phyloP scores from a whole-genome alignment of 2,888 invertebrate species.

The Podabrus alpinus region DNA sequence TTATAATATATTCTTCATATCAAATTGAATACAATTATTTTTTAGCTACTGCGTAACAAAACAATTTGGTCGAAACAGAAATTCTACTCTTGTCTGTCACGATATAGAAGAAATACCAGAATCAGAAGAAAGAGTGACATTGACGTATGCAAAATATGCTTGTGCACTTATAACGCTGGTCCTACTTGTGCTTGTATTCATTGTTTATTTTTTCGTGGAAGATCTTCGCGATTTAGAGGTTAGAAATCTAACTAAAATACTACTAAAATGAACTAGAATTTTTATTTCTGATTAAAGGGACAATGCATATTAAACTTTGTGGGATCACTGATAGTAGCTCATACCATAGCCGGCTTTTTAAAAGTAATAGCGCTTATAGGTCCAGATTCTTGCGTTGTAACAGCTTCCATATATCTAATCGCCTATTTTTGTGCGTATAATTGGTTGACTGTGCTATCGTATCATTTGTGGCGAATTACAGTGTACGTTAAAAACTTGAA shows the following conservation, averaged over 20 bases:
- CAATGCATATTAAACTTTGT: constrained; percentile 67
- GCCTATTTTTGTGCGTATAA: constrained; percentile 72
- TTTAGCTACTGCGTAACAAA: constrained; percentile 5
- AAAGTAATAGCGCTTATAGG: constrained; percentile 57
- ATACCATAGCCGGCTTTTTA: constrained; percentile 61
- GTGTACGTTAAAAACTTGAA: constrained; percentile 63
- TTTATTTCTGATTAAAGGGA: constrained; percentile 59
- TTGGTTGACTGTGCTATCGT: constrained; percentile 71
- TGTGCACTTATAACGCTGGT: constrained; percentile 40
- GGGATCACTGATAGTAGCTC: constrained; percentile 63
- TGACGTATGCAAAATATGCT: constrained; percentile 16
- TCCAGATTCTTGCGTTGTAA: constrained; percentile 56
- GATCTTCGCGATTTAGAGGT: constrained; percentile 58
- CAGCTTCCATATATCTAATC: constrained; percentile 50
- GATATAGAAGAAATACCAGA: background rate
- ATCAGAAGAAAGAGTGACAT: background rate
- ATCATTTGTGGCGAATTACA: constrained; percentile 68
- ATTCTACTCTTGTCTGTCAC: background rate
- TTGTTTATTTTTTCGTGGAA: constrained; percentile 61
- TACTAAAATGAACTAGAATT: background rate
- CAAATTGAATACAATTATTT: background rate
- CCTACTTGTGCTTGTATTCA: constrained; percentile 60
- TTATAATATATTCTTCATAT: background rate
- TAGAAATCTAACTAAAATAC: background rate
- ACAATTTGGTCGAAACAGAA: background rate